phyloP scores from a whole-genome alignment of 2,888 invertebrate genomes.

The Willowsia nigromaculata region DNA sequence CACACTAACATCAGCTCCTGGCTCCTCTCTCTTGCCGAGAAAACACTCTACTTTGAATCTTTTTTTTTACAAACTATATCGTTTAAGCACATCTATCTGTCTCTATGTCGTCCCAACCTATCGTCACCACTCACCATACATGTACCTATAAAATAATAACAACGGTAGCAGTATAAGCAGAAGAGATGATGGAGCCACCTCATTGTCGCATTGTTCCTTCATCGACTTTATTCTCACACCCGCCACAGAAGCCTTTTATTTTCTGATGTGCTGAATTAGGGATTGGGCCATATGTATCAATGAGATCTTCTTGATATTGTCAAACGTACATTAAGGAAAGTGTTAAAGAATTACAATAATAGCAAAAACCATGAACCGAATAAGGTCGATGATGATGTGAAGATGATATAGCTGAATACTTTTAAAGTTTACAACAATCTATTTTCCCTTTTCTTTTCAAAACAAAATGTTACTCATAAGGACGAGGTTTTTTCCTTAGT shows the following conservation, averaged over 20 bases:
- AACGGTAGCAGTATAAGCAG: not conserved
- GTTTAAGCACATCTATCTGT: conserved; percentile 1
- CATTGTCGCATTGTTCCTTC: conserved; percentile 64
- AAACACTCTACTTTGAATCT: not conserved
- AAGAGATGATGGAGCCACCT: conserved; percentile 15
- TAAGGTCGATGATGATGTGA: not conserved
- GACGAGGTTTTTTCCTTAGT: not conserved
- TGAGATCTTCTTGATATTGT: not conserved
- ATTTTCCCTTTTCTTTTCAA: not conserved
- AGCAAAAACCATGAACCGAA: not conserved
- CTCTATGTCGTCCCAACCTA: not conserved
- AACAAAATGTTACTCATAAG: not conserved
- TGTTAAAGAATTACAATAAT: no score
- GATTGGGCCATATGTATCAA: conserved; percentile 39
- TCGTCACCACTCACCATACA: not conserved
- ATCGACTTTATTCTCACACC: conserved; percentile 46
- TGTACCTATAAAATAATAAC: not conserved
- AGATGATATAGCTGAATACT: not conserved
- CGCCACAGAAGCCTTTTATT: conserved; percentile 52
- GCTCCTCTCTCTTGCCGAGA: conserved; percentile 16
- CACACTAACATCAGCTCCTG: not conserved
- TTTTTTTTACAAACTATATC: conserved; percentile 12
- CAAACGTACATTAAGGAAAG: not conserved
- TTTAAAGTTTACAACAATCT: conserved; percentile 17
- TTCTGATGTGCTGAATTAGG: conserved; percentile 40